Percentiles rank a stretch among this genome's conserved stretches.
These are phyloP conservation scores for Protaetia brevitarsis DNA, from an alignment of 1,140 invertebrate genomes.

Conservation along the genomic window DNA sequence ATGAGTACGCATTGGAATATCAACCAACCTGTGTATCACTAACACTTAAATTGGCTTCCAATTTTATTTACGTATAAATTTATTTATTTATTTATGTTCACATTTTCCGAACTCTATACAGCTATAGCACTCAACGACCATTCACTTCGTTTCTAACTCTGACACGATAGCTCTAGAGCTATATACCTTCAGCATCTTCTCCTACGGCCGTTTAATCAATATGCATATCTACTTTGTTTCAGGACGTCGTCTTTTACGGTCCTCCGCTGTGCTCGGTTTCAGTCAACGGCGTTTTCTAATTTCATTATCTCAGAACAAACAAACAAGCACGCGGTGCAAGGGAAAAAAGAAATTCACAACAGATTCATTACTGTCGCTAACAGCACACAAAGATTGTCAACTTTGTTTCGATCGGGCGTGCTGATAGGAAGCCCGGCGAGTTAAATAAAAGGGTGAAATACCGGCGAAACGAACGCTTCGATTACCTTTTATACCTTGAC, in stretches of 20 bases:
- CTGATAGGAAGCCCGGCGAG: background rate
- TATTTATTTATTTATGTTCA: too few species aligned
- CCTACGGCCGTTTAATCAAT: background rate
- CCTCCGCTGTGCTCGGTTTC: background rate
- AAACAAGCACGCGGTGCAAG: background rate
- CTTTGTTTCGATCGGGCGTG: background rate
- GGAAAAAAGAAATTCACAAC: background rate
- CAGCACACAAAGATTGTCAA: background rate
- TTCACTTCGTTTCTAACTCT: too few species aligned
- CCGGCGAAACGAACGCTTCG: background rate
- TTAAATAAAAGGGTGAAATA: constrained; percentile 6
- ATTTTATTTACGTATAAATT: too few species aligned
- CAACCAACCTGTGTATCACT: too few species aligned
- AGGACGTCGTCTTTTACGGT: background rate
- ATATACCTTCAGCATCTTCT: too few species aligned
- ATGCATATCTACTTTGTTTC: background rate
- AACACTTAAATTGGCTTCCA: too few species aligned
- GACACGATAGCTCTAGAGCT: too few species aligned
- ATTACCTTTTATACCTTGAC: background rate
- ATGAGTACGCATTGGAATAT: too few species aligned
- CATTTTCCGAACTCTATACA: too few species aligned
- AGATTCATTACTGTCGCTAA: constrained; percentile 4
- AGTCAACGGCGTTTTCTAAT: constrained; percentile 3
- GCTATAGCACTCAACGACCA: too few species aligned
- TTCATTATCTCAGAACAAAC: constrained; percentile 5